Percentiles rank a stretch among this genome's conserved stretches.
Evolutionary conservation across 1,140 invertebrate genomes (phyloP).

Genomic region (Achatina immaculata): DNA sequence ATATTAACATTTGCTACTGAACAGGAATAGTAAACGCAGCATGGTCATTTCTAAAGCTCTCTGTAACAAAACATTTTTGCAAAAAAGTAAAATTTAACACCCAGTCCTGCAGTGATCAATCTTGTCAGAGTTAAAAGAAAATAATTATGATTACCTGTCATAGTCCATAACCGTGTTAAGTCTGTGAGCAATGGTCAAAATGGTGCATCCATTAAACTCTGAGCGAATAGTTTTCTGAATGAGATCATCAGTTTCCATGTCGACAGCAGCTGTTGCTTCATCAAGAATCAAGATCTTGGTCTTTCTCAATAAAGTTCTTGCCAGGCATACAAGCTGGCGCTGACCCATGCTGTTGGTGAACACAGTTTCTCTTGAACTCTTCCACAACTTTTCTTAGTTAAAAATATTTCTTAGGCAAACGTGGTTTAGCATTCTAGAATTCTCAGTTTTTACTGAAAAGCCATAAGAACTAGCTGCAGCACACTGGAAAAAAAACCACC

Average conservation of each 20-base stretch:
- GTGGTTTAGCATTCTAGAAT: not conserved
- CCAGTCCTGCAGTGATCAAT: too few relatives aligned
- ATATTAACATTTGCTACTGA: too few relatives aligned
- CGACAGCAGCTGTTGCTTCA: slow-evolving; percentile 70
- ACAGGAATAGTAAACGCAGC: too few relatives aligned
- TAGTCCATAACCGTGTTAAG: slow-evolving; percentile 72
- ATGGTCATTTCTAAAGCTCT: too few relatives aligned
- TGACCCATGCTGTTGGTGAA: slow-evolving; percentile 72
- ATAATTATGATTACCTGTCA: too few relatives aligned
- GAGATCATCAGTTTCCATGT: slow-evolving; percentile 70
- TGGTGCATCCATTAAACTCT: slow-evolving; percentile 66
- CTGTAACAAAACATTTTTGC: too few relatives aligned
- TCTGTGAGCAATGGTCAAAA: slow-evolving; percentile 66
- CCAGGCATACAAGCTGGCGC: slow-evolving; percentile 73
- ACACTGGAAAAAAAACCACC: not conserved
- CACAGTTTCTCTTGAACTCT: too few relatives aligned
- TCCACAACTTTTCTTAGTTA: not conserved
- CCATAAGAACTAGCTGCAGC: not conserved
- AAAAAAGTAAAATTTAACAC: too few relatives aligned
- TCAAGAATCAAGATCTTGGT: slow-evolving; percentile 85
- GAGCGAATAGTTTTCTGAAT: slow-evolving; percentile 69
- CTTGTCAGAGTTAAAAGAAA: too few relatives aligned
- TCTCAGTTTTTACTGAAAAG: not conserved
- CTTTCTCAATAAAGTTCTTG: slow-evolving; percentile 72
- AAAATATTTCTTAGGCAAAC: not conserved